A percentile compares a stretch with the other conserved stretches of the same genome.
Conservation (phyloP, 1,140 invertebrate genomes). For the Lerema accius region DNA sequence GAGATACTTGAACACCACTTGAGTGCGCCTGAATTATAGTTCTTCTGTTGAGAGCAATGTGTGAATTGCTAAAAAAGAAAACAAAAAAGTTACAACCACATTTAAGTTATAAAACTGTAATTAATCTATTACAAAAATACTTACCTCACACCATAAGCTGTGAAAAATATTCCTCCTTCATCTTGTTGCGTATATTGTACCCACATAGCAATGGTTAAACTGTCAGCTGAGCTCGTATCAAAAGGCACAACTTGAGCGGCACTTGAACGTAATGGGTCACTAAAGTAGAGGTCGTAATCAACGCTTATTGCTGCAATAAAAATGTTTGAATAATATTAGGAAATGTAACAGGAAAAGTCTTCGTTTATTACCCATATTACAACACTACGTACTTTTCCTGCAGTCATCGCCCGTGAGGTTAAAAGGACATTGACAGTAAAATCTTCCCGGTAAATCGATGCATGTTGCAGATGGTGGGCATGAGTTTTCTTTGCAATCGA, state of each 20-base stretch:
- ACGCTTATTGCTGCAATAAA: conserved; percentile 92
- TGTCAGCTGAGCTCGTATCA: conserved; percentile 88
- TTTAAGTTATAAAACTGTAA: not conserved
- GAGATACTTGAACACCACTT: conserved; percentile 93
- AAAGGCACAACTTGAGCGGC: conserved; percentile 96
- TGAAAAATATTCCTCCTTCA: conserved; percentile 96
- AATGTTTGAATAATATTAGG: conserved; percentile 4
- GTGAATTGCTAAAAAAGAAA: conserved; percentile 87
- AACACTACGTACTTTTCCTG: conserved; percentile 90
- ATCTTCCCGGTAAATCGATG: conserved; percentile 95
- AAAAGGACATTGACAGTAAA: conserved; percentile 98
- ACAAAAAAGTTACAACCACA: conserved; percentile 2
- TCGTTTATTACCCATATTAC: not conserved
- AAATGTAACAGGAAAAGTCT: not conserved
- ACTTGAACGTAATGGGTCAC: conserved; percentile 93
- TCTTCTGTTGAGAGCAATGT: conserved; percentile 90
- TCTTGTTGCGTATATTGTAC: conserved; percentile 96
- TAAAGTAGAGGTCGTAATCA: conserved; percentile 97
- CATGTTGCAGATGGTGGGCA: conserved; percentile 97
- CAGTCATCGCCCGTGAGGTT: conserved; percentile 98
- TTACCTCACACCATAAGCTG: conserved; percentile 91
- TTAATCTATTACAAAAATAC: not conserved
- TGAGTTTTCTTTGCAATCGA: conserved; percentile 96
- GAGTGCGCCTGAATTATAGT: conserved; percentile 94
- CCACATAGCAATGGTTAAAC: conserved; percentile 96